A percentile compares a stretch with the other conserved stretches of the same genome.
Evolutionary conservation across 2,797 vertebrate species (phyloP).

Genomic region (Trematomus bernacchii): DNA sequence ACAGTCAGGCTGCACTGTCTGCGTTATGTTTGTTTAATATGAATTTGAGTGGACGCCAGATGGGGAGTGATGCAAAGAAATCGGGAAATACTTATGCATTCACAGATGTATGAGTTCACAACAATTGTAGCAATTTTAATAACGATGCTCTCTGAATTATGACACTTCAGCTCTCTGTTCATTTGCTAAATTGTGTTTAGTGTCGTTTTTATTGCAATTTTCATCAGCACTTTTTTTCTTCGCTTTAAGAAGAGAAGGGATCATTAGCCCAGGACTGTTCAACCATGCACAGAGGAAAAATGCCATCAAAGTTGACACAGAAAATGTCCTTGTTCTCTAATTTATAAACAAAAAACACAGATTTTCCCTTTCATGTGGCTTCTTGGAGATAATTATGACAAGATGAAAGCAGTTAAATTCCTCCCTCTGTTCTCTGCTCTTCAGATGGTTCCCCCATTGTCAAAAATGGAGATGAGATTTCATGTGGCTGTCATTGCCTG

Average conservation of each 20-base stretch:
- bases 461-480: constrained; percentile 89
- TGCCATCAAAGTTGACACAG: constrained; percentile 85
- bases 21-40: constrained; percentile 32
- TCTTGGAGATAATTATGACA: constrained; percentile 88
- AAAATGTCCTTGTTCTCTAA: constrained; percentile 86
- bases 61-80: constrained; percentile 18
- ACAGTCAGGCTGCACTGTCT: constrained; percentile 34
- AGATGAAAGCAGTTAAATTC: constrained; percentile 88
- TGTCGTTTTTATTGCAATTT: constrained; percentile 83
- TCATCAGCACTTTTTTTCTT: constrained; percentile 67
- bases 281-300: constrained; percentile 81
- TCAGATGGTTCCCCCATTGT: constrained; percentile 87
- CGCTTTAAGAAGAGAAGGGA: constrained; percentile 76
- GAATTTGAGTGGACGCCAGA: constrained; percentile 5
- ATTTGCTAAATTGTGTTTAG: constrained; percentile 82
- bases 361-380: constrained; percentile 85
- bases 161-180: constrained; percentile 73
- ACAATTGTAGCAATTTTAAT: constrained; percentile 65
- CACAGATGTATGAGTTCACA: constrained; percentile 36
- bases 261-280: constrained; percentile 83
- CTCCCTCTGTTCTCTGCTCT: constrained; percentile 85
- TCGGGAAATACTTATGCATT: constrained; percentile 25
- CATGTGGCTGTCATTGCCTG: constrained; percentile 84
- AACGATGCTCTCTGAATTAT: constrained; percentile 73
- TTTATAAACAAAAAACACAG: constrained; percentile 87